These are phyloP conservation scores for Crocallis elinguaria DNA, from an alignment of 2,888 invertebrate species.

Conservation along the genomic window DNA sequence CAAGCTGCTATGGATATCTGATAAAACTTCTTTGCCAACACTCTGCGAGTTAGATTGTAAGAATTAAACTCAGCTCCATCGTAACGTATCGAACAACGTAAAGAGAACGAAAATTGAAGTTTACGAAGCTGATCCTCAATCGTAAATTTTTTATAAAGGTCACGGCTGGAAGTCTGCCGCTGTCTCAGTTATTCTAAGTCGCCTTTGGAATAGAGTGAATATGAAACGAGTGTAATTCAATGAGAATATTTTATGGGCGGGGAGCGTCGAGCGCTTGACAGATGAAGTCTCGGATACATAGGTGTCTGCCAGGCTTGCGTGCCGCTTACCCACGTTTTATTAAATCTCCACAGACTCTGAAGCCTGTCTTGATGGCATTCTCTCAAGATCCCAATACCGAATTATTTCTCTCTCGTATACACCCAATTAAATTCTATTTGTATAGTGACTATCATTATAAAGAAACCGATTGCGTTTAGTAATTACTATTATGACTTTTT, in stretches of 20 bases:
- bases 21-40: too few species aligned
- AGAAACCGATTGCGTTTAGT: too few species aligned
- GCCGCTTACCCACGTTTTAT: conserved; percentile 22
- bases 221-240: conserved; percentile 39
- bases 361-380: conserved; percentile 12
- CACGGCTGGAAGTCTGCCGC: conserved; percentile 10
- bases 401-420: not conserved
- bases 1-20: too few species aligned
- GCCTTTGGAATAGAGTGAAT: conserved; percentile 32
- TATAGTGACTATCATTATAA: too few species aligned
- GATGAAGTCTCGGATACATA: not conserved
- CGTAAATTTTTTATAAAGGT: conserved; percentile 27
- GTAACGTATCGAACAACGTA: conserved; percentile 5
- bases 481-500: too few species aligned
- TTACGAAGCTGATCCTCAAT: conserved; percentile 8
- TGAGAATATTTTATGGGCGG: conserved; percentile 38
- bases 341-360: conserved; percentile 18
- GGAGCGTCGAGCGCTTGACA: conserved; percentile 9
- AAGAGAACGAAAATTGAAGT: conserved; percentile 5
- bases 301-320: conserved; percentile 11
- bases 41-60: too few species aligned
- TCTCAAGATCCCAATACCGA: too few species aligned
- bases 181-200: conserved; percentile 21
- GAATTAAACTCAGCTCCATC: not conserved
- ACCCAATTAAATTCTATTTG: too few species aligned